Evolutionary conservation across 2,797 vertebrate species (phyloP), one percentile per base, ranked within the genome.

Genomic region (Microctenopoma steveboyesi): DNA sequence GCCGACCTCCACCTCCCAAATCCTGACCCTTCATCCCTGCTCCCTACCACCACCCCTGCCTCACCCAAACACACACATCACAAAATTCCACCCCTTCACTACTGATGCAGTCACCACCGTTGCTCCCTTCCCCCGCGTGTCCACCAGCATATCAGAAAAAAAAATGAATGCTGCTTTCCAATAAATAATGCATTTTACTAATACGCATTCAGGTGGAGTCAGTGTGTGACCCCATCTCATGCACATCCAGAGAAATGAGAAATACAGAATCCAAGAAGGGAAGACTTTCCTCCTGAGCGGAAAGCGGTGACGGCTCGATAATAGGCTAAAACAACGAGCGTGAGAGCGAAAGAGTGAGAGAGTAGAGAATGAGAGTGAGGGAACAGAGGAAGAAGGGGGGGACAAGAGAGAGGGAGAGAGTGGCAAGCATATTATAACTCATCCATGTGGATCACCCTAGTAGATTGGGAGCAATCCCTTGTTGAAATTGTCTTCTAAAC

Each of bases 341-440:
- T 81, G 86, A 91, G 91, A 91, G 76, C 78, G 53, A 71, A 68
- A 74, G 82, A 69, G 74, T 78, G 76, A 87, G 81, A 79, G 62
- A 45, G 43, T 16, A n/a, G 72, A 74, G 71, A 71, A 79, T 72
- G 82, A 88, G 80, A 84, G 88, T 88, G 85, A 86, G 78, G 78
- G 84, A 83, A 83, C 74, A 69, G 84, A 71, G 86, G 78, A 84
- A 79, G 84, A 83, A 85, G 69, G 62, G 70, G 84, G 84, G 89
- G 80, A 78, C 74, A 81, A 70, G 79, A 83, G 87, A 83, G 86
- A 89, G 92, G 84, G 92, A 93, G 93, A 87, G 85, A 92, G 81
- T 93, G 92, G 94, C 93, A 93, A 95, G 93, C 94, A 90, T 89
- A 94, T 96, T 94, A 93, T 93, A 94, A 88, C 91, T 92, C 93